phyloP scores from a whole-genome alignment of 1,140 invertebrate species.

The Saxidomus purpurata region DNA sequence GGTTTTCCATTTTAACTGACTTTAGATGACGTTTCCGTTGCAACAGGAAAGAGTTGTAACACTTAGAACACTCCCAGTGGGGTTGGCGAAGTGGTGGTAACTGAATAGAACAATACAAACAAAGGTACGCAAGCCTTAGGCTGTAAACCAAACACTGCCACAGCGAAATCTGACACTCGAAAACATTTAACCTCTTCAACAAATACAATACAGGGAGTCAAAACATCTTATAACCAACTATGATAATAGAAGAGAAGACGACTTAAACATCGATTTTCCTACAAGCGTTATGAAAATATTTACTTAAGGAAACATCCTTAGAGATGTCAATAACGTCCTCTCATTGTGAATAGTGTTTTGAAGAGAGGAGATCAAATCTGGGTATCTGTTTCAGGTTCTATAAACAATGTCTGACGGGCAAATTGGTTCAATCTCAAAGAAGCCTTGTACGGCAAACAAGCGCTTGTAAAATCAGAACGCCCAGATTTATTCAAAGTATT shows the following conservation, averaged over 20 bases:
- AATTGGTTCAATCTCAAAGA: conserved; percentile 9
- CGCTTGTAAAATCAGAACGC: conserved; percentile 1
- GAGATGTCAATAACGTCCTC: conserved; percentile 3
- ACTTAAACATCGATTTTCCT: conserved; percentile 39
- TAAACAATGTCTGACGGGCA: conserved; percentile 23
- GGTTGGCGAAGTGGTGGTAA: background rate
- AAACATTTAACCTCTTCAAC: conserved; percentile 22
- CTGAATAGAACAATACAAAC: background rate
- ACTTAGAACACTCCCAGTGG: background rate
- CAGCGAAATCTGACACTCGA: conserved; percentile 7
- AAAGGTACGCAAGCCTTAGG: background rate
- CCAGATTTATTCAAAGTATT: background rate
- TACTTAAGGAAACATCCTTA: conserved; percentile 47
- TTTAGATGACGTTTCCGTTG: too few relatives aligned
- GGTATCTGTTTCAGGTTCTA: conserved; percentile 21
- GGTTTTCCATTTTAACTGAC: too few relatives aligned
- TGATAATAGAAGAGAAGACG: conserved; percentile 36
- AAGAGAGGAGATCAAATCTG: conserved; percentile 5
- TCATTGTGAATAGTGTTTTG: background rate
- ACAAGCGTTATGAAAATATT: conserved; percentile 50
- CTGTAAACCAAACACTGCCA: background rate
- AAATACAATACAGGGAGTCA: conserved; percentile 24
- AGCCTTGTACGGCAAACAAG: background rate
- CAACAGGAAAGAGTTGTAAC: background rate
- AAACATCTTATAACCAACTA: conserved; percentile 30